Evolutionary conservation across 1,140 invertebrate genomes (phyloP).

Genomic region (Tetramorium simillimum): DNA sequence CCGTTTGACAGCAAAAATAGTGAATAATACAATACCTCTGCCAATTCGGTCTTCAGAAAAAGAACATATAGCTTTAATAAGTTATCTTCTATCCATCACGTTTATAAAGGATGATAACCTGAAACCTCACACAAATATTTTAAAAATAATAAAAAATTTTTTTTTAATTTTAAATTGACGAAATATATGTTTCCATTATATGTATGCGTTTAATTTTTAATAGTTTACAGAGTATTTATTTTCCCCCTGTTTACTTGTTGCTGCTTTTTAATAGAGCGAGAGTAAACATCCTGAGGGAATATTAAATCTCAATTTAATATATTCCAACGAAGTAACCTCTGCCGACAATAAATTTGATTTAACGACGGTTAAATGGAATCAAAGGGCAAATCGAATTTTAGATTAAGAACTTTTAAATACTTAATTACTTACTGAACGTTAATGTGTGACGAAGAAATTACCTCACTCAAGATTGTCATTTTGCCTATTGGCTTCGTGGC

Average conservation of each 20-base stretch:
- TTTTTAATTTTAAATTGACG: neutral
- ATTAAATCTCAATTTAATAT: slow-evolving; percentile 1
- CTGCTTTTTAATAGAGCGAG: neutral
- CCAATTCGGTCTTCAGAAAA: neutral
- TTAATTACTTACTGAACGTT: slow-evolving; percentile 19
- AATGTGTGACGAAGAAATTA: neutral
- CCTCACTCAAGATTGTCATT: slow-evolving; percentile 11
- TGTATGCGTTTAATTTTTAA: neutral
- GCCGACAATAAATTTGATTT: neutral
- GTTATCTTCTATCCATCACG: neutral
- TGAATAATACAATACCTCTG: neutral
- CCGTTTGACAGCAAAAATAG: neutral
- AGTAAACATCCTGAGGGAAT: neutral
- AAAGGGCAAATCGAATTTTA: neutral
- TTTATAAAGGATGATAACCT: neutral
- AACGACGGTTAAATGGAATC: neutral
- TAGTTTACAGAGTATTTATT: neutral
- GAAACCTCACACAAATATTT: neutral
- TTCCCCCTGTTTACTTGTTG: neutral
- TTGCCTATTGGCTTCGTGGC: neutral
- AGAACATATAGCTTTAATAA: neutral
- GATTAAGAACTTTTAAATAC: neutral
- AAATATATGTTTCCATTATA: neutral
- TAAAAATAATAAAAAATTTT: neutral
- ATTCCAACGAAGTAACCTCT: neutral